Base-by-base conservation (phyloP, 92 coral and sea anemone genomes). In the Muricea muricata region DNA sequence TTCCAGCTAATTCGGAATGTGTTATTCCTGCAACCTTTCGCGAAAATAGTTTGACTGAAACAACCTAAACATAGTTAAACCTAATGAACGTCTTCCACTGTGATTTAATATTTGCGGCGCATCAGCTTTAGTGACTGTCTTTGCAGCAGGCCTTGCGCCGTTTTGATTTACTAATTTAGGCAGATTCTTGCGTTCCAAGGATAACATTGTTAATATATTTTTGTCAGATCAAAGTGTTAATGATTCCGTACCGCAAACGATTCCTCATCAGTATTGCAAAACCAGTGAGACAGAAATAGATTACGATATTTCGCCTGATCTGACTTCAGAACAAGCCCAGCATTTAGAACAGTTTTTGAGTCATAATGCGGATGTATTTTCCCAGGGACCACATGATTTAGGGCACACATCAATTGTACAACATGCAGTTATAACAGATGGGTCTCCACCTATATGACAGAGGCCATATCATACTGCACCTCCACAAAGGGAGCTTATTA, bases 401-500 rank as follows among this genome's bases (percentile, higher is more conserved):
- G 92, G 94, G 1, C 86, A 84, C n/a, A 76, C 89, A 33, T 82
- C 87, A 13, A 17, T 86, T 12, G 90, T 91, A 0, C 34, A 89
- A 47, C 92, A 88, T 78, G 80, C 52, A 17, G 79, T 91, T 11
- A 65, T 81, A 17, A 89, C 93, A 3, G 89, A 86, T 30, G 85
- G 74, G n/a, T 68, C 83, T 46, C 67, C 86, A 8, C 95, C 93
- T 0, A 84, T 92, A 7, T 58, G 73, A 34, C 89, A 84, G 29
- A 65, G 91, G 1, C 91, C 92, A 14, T 92, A 89, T 71, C 85
- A 89, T 31, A 87, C 95, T 13, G 55, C 89, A 13, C 91, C 95
- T 1, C 50, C 68, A 1, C 79, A 69, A 8, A 70, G 80, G n/a
- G 47, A 48, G 39, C 84, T 81, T 67, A 90, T 90, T 32, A 79